phyloP scores from a whole-genome alignment of 2,113 vertebrate genomes.

The Saguinus midas region DNA sequence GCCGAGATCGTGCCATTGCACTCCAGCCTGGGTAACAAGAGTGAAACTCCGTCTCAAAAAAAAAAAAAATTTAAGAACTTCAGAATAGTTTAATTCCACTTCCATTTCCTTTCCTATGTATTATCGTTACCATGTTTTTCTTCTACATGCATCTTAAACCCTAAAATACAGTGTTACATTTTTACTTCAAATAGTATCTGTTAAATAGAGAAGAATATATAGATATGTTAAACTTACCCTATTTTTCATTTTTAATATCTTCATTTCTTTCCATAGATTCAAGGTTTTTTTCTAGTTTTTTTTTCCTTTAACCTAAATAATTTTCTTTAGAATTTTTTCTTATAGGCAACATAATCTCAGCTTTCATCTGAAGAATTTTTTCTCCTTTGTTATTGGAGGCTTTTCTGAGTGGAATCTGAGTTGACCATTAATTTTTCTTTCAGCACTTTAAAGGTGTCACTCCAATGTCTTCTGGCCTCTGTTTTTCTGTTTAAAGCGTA shows the following conservation, averaged over 20 bases:
- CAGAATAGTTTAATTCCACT: not conserved
- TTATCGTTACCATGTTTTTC: not conserved
- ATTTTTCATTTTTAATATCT: not conserved
- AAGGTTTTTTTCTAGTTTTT: not conserved
- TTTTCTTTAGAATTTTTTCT: not conserved
- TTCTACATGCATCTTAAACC: not conserved
- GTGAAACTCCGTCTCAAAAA: no score
- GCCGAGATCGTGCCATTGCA: no score
- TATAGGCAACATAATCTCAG: not conserved
- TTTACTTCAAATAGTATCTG: not conserved
- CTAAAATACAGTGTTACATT: not conserved
- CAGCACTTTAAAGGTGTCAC: not conserved
- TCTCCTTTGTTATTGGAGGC: not conserved
- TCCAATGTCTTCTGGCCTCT: not conserved
- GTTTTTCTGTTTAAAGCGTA: not conserved
- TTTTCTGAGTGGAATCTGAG: not conserved
- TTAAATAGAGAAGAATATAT: not conserved
- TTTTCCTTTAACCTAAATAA: not conserved
- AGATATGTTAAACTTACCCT: not conserved
- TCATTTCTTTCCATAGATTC: not conserved
- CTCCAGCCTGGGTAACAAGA: no score
- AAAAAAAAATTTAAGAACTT: not conserved
- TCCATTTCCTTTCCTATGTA: not conserved
- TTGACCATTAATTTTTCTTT: not conserved
- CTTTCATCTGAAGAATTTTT: not conserved